Conservation (phyloP, 2,797 vertebrate genomes). For the Dromococcyx pavoninus region DNA sequence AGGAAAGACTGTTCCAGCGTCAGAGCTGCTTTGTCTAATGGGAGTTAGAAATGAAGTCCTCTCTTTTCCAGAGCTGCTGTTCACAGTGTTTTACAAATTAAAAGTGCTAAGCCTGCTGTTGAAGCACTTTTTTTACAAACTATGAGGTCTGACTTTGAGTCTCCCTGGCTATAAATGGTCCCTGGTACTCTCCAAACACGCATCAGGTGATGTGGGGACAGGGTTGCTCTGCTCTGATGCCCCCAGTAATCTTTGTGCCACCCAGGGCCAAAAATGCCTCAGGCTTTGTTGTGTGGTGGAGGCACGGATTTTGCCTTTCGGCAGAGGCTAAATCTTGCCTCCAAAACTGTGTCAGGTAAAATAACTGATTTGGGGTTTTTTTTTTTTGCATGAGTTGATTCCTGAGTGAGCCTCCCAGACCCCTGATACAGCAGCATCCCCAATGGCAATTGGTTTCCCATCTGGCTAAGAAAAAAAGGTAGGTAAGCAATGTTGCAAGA, state of each 20-base stretch:
- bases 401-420: background rate
- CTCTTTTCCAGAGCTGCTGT: background rate
- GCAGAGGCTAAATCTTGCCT: background rate
- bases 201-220: background rate
- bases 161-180: background rate
- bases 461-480: background rate
- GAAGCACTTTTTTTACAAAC: background rate
- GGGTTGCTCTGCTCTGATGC: background rate
- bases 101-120: background rate
- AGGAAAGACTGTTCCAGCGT: background rate
- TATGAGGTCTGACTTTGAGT: background rate
- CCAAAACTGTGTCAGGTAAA: background rate
- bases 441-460: fast-evolving
- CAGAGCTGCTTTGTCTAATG: background rate
- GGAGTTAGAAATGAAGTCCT: background rate
- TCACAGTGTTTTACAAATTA: background rate
- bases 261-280: background rate
- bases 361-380: too few species aligned
- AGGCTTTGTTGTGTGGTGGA: background rate
- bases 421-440: fast-evolving
- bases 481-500: background rate
- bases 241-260: background rate
- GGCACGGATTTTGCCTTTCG: background rate
- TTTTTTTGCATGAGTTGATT: background rate
- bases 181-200: background rate